Evolutionary conservation across 1,140 invertebrate species (phyloP).

Genomic region (Copidosoma floridanum): DNA sequence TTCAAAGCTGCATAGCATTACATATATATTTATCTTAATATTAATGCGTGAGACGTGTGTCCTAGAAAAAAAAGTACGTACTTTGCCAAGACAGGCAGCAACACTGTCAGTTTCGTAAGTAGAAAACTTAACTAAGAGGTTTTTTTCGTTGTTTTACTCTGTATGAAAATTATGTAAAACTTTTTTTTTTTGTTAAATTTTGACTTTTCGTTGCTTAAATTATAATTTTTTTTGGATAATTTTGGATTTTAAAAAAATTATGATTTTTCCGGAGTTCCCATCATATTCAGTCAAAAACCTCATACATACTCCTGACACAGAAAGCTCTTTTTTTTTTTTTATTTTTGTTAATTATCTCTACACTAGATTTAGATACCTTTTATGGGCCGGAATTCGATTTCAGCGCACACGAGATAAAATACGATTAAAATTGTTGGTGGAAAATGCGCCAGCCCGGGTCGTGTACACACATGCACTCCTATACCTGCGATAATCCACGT

Average conservation of each 20-base stretch:
- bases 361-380: conserved; percentile 20
- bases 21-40: conserved; percentile 52
- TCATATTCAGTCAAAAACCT: no score
- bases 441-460: conserved; percentile 2
- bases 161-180: conserved; percentile 40
- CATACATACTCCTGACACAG: no score
- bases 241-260: no score
- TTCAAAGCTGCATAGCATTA: conserved; percentile 47
- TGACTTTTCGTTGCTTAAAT: no score
- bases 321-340: no score
- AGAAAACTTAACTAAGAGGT: conserved; percentile 48
- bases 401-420: conserved; percentile 7
- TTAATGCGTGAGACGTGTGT: conserved; percentile 56
- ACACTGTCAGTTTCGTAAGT: conserved; percentile 57
- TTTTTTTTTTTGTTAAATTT: no score
- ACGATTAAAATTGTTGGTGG: conserved; percentile 9
- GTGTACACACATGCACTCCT: no score
- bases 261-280: no score
- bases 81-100: conserved; percentile 52
- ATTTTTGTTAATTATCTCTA: neutral
- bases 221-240: no score
- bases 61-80: conserved; percentile 54
- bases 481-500: no score
- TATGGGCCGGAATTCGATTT: conserved; percentile 51
- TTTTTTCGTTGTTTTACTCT: conserved; percentile 38